phyloP scores from a whole-genome alignment of 1,140 invertebrate species.

The Bombus pascuorum region DNA sequence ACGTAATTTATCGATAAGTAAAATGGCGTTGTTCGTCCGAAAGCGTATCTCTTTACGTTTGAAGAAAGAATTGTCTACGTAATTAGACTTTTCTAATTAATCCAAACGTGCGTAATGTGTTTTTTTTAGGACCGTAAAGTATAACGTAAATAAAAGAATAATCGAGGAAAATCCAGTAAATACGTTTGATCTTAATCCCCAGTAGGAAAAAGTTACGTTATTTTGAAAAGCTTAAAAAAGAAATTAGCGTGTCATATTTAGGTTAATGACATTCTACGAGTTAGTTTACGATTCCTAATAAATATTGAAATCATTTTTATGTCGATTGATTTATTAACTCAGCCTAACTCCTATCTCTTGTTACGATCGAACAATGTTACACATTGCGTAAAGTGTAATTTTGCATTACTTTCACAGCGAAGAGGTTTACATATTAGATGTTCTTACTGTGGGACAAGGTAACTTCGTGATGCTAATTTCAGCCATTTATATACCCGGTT shows the following conservation, averaged over 20 bases:
- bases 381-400: background rate
- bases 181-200: too few relatives aligned
- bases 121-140: too few relatives aligned
- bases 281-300: background rate
- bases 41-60: too few relatives aligned
- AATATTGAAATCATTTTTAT: background rate
- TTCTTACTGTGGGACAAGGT: too few relatives aligned
- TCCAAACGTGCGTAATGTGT: fast-evolving
- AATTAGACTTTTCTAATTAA: too few relatives aligned
- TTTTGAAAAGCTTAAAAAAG: background rate
- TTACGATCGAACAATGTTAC: background rate
- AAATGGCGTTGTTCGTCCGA: too few relatives aligned
- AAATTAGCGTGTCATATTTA: background rate
- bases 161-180: too few relatives aligned
- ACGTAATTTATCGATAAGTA: too few relatives aligned
- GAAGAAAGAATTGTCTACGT: too few relatives aligned
- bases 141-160: too few relatives aligned
- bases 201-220: background rate
- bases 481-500: background rate
- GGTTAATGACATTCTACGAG: background rate
- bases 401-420: background rate
- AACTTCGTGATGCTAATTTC: conserved; percentile 19
- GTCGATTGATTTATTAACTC: background rate
- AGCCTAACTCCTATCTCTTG: background rate
- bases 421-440: background rate